Evolutionary conservation across 2,888 invertebrate species (phyloP).

Genomic region (Portevinia maculata): DNA sequence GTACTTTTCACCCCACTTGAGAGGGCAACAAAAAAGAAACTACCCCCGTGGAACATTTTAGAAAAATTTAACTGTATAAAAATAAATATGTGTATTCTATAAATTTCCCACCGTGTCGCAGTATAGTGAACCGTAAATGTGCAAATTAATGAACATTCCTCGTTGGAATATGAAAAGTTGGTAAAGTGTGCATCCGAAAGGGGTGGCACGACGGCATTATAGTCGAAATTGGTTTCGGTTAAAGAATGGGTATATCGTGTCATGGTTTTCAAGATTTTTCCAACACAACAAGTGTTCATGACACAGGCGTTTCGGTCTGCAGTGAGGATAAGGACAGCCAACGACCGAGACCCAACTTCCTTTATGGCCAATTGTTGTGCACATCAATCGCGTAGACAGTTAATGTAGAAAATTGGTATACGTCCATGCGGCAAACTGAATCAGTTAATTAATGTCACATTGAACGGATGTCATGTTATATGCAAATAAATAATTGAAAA

Average conservation of each 20-base stretch:
- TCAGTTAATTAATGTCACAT: conserved; percentile 26
- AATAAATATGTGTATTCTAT: conserved; percentile 20
- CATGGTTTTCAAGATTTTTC: conserved; percentile 51
- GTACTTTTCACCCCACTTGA: conserved; percentile 13
- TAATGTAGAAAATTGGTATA: conserved; percentile 16
- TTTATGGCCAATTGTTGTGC: neutral
- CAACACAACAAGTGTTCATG: conserved; percentile 70
- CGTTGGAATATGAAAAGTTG: conserved; percentile 40
- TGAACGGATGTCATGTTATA: neutral
- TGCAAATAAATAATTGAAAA: too few relatives aligned
- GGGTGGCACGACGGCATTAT: conserved; percentile 51
- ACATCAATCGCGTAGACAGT: conserved; percentile 19
- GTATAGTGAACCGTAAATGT: conserved; percentile 35
- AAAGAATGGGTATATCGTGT: conserved; percentile 42
- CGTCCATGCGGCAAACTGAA: neutral
- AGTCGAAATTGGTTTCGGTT: conserved; percentile 54
- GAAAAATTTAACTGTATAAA: neutral
- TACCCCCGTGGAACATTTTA: conserved; percentile 16
- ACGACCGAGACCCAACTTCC: neutral
- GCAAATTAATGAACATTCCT: conserved; percentile 45
- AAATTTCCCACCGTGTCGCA: conserved; percentile 43
- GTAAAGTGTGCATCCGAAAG: conserved; percentile 20
- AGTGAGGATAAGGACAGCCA: neutral
- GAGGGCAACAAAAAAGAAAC: neutral
- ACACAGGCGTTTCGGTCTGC: conserved; percentile 26